Conservation (phyloP, 1,140 invertebrate genomes). For the Pachyrhynchus sulphureomaculatus region DNA sequence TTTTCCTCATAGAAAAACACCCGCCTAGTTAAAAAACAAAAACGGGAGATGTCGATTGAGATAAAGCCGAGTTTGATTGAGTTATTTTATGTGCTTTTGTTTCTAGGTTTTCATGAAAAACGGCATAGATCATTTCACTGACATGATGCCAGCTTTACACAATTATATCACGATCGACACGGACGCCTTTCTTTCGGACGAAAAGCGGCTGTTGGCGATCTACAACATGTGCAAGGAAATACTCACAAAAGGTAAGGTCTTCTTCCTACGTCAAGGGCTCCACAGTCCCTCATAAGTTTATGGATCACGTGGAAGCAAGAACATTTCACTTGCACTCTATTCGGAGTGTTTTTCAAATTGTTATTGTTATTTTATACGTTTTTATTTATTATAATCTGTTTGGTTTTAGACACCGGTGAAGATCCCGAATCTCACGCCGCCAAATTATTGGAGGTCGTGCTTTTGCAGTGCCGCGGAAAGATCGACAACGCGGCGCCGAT, state of each 20-base stretch:
- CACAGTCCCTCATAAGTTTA: too few species aligned
- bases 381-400: too few species aligned
- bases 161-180: constrained; percentile 98
- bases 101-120: constrained; percentile 86
- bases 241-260: constrained; percentile 69
- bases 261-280: too few species aligned
- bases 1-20: too few species aligned
- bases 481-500: constrained; percentile 88
- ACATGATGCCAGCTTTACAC: constrained; percentile 98
- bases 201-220: constrained; percentile 86
- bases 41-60: too few species aligned
- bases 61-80: too few species aligned
- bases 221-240: constrained; percentile 91
- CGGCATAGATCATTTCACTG: constrained; percentile 95
- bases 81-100: too few species aligned
- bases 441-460: constrained; percentile 95
- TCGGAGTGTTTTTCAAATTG: too few species aligned
- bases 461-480: constrained; percentile 88
- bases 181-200: constrained; percentile 86
- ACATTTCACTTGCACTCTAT: too few species aligned
- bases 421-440: constrained; percentile 96
- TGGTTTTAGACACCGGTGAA: constrained; percentile 65
- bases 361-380: too few species aligned
- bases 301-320: too few species aligned
- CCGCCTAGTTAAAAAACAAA: too few species aligned